A percentile compares a stretch with the other conserved stretches of the same genome.
Evolutionary conservation across 2,797 vertebrate species (phyloP).

Genomic region (Myotis vivesi): DNA sequence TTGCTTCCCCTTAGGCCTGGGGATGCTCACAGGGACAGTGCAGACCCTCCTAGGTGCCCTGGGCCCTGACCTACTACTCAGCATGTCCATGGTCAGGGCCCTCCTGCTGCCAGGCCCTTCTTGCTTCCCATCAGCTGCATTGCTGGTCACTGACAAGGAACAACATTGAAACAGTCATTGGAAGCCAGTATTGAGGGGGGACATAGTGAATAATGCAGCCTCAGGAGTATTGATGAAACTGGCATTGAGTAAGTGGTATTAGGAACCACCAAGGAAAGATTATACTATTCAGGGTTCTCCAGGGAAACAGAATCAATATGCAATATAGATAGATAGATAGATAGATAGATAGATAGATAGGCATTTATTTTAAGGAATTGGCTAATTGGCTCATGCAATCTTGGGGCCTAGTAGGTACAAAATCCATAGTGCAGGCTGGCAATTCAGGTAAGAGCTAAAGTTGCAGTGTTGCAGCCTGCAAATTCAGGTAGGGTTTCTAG

Average conservation of each 20-base stretch:
- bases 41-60: accelerated
- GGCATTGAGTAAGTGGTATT: neutral
- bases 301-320: neutral
- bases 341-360: neutral
- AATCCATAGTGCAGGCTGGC: neutral
- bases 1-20: neutral
- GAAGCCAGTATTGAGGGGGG: too few species aligned
- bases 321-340: neutral
- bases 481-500: neutral
- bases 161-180: neutral
- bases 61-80: neutral
- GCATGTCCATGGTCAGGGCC: neutral
- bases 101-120: neutral
- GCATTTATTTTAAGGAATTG: neutral
- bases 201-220: neutral
- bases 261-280: neutral
- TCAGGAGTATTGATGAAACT: neutral
- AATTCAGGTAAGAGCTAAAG: neutral
- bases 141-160: neutral
- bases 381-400: neutral
- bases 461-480: neutral
- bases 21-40: neutral
- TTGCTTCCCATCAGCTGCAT: neutral
- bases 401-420: neutral
- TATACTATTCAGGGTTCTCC: neutral